Evolutionary conservation across 1,140 invertebrate species (phyloP).

Genomic region (Oppia nitens): DNA sequence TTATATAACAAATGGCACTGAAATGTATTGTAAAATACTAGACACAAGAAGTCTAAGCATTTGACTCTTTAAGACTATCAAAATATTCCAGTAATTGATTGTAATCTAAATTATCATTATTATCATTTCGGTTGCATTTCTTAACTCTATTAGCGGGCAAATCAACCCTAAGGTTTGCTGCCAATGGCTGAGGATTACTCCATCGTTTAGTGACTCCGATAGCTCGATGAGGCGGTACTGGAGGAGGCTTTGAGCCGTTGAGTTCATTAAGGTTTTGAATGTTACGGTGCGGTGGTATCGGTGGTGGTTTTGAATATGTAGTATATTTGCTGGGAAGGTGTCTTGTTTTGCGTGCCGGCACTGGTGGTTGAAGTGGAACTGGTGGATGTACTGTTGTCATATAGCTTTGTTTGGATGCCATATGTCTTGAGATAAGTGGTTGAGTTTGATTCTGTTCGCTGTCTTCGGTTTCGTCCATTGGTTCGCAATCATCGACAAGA

Average conservation of each 20-base stretch:
- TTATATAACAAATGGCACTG: no score
- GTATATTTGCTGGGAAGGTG: not conserved
- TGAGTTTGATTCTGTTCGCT: constrained; percentile 13
- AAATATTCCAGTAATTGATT: constrained; percentile 94
- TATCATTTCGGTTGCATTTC: not conserved
- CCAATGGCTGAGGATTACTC: not conserved
- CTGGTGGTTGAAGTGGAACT: not conserved
- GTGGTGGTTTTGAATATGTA: constrained; percentile 5
- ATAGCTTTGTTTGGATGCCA: constrained; percentile 8
- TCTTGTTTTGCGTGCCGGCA: constrained; percentile 1
- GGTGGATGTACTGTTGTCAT: not conserved
- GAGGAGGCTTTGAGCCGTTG: constrained; percentile 28
- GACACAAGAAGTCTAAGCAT: no score
- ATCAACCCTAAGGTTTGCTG: constrained; percentile 5
- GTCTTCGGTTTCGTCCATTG: constrained; percentile 22
- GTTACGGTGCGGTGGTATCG: constrained; percentile 11
- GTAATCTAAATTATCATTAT: constrained; percentile 55
- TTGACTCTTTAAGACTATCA: constrained; percentile 80
- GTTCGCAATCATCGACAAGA: not conserved
- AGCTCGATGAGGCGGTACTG: constrained; percentile 36
- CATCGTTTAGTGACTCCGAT: not conserved
- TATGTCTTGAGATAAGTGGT: not conserved
- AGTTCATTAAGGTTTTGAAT: constrained; percentile 10
- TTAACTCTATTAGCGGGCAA: not conserved
- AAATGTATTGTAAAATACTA: no score